Percentiles rank a stretch among this genome's conserved stretches.
phyloP scores from a whole-genome alignment of 2,797 vertebrate species.

The Sebastiscus albofasciatus region DNA sequence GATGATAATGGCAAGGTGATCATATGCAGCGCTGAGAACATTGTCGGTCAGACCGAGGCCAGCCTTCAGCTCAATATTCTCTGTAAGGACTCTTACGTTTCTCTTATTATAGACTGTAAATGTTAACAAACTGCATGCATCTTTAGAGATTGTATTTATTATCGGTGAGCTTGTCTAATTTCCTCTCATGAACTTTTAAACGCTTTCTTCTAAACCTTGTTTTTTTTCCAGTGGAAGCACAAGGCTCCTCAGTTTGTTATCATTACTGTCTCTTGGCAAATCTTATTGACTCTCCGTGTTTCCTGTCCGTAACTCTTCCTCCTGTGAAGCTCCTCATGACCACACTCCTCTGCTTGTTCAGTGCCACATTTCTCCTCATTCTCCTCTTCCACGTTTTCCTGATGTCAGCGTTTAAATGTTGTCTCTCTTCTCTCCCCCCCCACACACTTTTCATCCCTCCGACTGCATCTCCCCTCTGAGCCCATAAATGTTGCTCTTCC shows the following conservation, averaged over 20 bases:
- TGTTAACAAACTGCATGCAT: conserved; percentile 6
- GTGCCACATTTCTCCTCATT: conserved; percentile 40
- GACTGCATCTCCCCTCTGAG: conserved; percentile 16
- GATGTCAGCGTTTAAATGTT: conserved; percentile 31
- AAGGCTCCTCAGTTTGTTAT: conserved; percentile 59
- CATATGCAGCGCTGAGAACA: conserved; percentile 93
- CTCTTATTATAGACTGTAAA: neutral
- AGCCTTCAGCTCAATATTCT: conserved; percentile 92
- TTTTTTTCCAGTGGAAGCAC: conserved; percentile 47
- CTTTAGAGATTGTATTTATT: conserved; percentile 21
- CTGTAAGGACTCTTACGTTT: conserved; percentile 86
- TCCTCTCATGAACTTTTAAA: conserved; percentile 50
- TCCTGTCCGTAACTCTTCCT: conserved; percentile 76
- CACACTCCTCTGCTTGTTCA: conserved; percentile 41
- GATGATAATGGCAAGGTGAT: conserved; percentile 91
- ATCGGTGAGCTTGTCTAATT: conserved; percentile 35
- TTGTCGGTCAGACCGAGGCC: conserved; percentile 91
- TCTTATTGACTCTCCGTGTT: conserved; percentile 71
- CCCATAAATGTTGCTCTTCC: conserved; percentile 52
- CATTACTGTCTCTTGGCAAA: conserved; percentile 64
- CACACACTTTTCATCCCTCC: neutral
- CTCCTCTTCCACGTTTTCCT: conserved; percentile 33
- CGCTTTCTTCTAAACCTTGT: conserved; percentile 34
- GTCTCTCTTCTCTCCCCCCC: neutral
- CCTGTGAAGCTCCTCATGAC: conserved; percentile 67